Conservation (phyloP, 2,113 vertebrate genomes). For the Pangasianodon gigas region DNA sequence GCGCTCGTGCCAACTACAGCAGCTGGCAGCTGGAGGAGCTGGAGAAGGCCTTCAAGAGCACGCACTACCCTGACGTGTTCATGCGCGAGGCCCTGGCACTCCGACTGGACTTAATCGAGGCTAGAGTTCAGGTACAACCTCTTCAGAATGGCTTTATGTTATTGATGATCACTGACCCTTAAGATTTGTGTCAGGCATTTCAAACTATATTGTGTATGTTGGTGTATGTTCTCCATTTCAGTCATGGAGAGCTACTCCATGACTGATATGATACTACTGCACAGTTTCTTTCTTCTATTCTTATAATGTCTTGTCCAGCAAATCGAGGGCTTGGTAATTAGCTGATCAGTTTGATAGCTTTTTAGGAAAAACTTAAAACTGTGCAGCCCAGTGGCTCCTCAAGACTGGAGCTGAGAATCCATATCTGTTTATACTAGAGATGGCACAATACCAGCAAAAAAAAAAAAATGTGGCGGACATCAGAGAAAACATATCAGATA, state of each 20-base stretch:
- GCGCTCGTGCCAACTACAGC: conserved; percentile 85
- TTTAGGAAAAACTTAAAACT: neutral
- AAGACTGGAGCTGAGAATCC: neutral
- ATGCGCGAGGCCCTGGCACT: conserved; percentile 84
- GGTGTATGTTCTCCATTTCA: neutral
- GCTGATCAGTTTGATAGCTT: neutral
- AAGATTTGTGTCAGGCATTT: neutral
- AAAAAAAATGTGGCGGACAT: neutral
- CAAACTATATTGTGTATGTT: neutral
- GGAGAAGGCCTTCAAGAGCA: conserved; percentile 81
- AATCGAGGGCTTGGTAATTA: neutral
- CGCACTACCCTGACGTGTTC: conserved; percentile 84
- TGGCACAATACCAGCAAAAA: neutral
- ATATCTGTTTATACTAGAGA: neutral
- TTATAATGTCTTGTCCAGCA: neutral
- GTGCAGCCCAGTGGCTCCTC: neutral
- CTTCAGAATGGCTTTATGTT: neutral
- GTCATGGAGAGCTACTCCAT: neutral
- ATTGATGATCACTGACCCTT: neutral
- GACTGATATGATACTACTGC: neutral
- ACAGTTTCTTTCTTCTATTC: neutral
- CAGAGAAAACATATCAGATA: neutral
- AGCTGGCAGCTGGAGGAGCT: conserved; percentile 86
- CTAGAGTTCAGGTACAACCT: conserved; percentile 77
- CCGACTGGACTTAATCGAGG: conserved; percentile 81